Evolutionary conservation across 1,140 invertebrate genomes (phyloP).

Genomic region (Drosophila novamexicana): DNA sequence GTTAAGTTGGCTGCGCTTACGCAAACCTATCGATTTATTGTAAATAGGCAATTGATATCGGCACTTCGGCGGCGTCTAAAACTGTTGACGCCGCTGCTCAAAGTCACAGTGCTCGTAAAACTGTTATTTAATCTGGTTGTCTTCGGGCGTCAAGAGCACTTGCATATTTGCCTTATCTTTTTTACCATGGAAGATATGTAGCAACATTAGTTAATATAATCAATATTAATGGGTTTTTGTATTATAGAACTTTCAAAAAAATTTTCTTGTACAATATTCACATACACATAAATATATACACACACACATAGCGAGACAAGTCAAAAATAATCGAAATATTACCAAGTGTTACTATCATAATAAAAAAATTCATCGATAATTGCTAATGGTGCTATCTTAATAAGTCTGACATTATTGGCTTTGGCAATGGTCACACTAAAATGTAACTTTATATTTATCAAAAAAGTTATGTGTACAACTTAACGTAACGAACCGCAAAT

Average conservation of each 20-base stretch:
- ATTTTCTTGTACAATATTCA: slow-evolving; percentile 23
- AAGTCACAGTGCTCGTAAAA: slow-evolving; percentile 3
- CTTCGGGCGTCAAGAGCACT: background rate
- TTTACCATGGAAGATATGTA: background rate
- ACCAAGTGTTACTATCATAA: slow-evolving; percentile 1
- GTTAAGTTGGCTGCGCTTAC: slow-evolving; percentile 55
- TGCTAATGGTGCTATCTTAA: background rate
- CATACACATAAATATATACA: slow-evolving; percentile 11
- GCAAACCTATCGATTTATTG: slow-evolving; percentile 44
- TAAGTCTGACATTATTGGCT: background rate
- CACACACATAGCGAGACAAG: slow-evolving; percentile 12
- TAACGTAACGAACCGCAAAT: no score
- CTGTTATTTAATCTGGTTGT: slow-evolving; percentile 6
- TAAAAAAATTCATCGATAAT: slow-evolving; percentile 9
- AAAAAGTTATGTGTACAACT: background rate
- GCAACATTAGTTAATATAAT: background rate
- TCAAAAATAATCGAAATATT: slow-evolving; percentile 13
- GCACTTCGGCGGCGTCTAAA: slow-evolving; percentile 28
- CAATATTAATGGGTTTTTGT: background rate
- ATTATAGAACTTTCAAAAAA: slow-evolving; percentile 1
- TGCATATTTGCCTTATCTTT: background rate
- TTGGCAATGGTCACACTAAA: background rate
- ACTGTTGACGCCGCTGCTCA: slow-evolving; percentile 28
- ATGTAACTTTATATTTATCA: background rate
- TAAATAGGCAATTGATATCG: slow-evolving; percentile 36